Conservation (phyloP, 2,113 vertebrate genomes). For the Tenebrosternarchus preto region DNA sequence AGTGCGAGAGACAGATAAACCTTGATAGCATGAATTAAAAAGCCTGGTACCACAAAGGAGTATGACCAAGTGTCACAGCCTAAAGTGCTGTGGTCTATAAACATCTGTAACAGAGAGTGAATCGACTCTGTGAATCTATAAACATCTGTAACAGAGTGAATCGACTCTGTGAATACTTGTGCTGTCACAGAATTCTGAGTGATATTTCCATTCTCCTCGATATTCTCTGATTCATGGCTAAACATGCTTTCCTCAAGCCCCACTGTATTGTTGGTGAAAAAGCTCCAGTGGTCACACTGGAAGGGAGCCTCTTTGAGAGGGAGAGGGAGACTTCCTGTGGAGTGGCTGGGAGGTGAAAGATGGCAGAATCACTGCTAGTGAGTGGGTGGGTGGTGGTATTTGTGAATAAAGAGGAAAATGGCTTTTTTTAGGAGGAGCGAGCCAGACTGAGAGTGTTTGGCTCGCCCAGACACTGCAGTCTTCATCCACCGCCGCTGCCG, state of each 20-base stretch:
- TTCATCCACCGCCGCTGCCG: constrained; percentile 1
- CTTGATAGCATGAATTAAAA: not conserved
- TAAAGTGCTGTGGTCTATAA: not conserved
- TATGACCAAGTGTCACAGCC: too few species aligned
- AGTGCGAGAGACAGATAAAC: constrained; percentile 9
- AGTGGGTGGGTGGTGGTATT: constrained; percentile 35
- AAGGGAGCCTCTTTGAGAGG: not conserved
- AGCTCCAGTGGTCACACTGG: not conserved
- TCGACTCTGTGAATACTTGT: not conserved
- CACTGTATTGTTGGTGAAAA: not conserved
- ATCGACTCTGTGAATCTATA: too few species aligned
- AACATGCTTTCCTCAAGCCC: not conserved
- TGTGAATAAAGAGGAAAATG: constrained; percentile 13
- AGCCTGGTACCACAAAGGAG: too few species aligned
- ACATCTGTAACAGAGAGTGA: too few species aligned
- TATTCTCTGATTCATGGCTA: constrained; percentile 16
- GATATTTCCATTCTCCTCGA: not conserved
- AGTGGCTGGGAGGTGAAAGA: constrained; percentile 22
- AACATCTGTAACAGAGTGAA: constrained; percentile 19
- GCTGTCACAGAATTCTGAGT: too few species aligned
- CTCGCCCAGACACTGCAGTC: constrained; percentile 6
- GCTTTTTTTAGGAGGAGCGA: constrained; percentile 3
- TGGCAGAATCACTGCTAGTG: not conserved
- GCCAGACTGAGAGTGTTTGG: not conserved
- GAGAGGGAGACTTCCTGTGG: constrained; percentile 23